Evolutionary conservation across 2,888 invertebrate genomes (phyloP).

Genomic region (Tribolium freemani): DNA sequence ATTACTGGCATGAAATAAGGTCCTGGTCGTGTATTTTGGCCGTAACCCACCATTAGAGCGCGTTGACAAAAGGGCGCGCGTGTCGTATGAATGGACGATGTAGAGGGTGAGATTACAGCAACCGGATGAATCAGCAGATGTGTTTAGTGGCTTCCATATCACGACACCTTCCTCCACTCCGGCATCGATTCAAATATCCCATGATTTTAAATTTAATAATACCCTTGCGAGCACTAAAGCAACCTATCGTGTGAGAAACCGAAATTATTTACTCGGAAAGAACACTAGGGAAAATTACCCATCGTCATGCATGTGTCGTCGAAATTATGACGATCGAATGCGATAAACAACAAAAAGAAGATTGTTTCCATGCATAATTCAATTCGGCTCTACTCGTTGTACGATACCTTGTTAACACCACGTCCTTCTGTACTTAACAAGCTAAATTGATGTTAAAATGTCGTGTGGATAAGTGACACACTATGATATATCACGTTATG

Average conservation of each 20-base stretch:
- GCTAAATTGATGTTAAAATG: constrained; percentile 53
- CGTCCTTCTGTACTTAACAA: constrained; percentile 47
- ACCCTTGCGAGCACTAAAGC: not conserved
- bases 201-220: constrained; percentile 50
- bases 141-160: constrained; percentile 49
- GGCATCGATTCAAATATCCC: constrained; percentile 45
- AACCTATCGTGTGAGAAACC: constrained; percentile 1
- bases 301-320: constrained; percentile 32
- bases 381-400: constrained; percentile 16
- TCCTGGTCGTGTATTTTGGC: constrained; percentile 53
- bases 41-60: constrained; percentile 58
- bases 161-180: constrained; percentile 38
- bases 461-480: constrained; percentile 48
- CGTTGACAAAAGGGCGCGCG: constrained; percentile 58
- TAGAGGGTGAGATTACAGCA: constrained; percentile 53
- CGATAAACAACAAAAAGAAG: constrained; percentile 24
- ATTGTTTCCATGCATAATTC: constrained; percentile 26
- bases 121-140: constrained; percentile 60
- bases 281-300: constrained; percentile 13
- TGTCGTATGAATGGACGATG: constrained; percentile 54
- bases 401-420: constrained; percentile 42
- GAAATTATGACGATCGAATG: constrained; percentile 26
- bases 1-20: constrained; percentile 57
- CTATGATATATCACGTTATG: constrained; percentile 44
- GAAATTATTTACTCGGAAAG: constrained; percentile 19